Evolutionary conservation across 2,888 invertebrate species (phyloP), one percentile per base, ranked within the genome.

Genomic region (Diadegma fenestrale): DNA sequence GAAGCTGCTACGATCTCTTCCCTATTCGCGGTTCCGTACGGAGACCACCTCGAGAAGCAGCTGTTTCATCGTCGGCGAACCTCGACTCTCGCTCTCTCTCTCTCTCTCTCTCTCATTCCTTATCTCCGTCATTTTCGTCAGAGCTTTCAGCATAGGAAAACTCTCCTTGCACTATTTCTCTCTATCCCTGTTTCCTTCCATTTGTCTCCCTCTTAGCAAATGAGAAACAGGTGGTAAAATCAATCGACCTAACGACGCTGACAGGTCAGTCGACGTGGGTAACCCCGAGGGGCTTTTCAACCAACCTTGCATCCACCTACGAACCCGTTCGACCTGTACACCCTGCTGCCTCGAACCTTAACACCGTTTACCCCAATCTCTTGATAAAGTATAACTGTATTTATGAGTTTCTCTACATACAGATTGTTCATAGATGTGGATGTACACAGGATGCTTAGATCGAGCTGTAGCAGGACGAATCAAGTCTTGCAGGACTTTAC

Each of bases 171-270:
- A 54, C 45, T 26, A 30, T 10, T 26, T 41, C 48, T n/a, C 2
- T 19, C 41, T 8, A 41, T 77, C 33, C 33, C 86, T 26, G 19
- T 51, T 61, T 33, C 10, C 8, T 17, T 73, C 72, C 37, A 26
- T 48, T 58, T 26, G 26, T 19, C 33, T 51, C 41, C 19, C 41
- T 37, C 5, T 48, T 17, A 12, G 77, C 83, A 54, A 68, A 77
- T 77, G 72, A 69, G 63, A 68, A 83, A 63, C 80, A 83, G 89
- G 89, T 89, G 91, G 89, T 91, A 93, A 93, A 93, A 93, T 93
- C 92, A 92, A 93, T 93, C 93, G 92, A 91, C 91, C 90, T 90
- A 91, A 90, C 90, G 89, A 90, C 86, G 84, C 88, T 88, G 85
- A 88, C 88, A 88, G 91, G 90, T 89, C 90, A 89, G 86, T 85